Conservation (phyloP, 2,797 vertebrate species). For the Parauchenoglanis ngamensis region DNA sequence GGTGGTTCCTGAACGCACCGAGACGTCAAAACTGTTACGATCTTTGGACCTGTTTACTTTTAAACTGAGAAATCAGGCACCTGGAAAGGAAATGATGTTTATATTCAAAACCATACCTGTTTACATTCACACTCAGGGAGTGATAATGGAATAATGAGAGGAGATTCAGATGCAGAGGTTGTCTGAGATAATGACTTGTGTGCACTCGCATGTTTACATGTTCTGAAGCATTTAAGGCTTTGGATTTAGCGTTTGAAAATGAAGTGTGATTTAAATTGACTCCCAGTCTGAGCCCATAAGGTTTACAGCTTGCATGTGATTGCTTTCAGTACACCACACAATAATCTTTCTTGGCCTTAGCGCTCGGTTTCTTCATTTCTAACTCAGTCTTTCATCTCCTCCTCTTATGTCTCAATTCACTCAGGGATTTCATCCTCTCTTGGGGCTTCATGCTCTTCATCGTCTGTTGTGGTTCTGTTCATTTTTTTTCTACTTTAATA, state of each 20-base stretch:
- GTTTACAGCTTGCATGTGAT: conserved; percentile 25
- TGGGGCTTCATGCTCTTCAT: conserved; percentile 5
- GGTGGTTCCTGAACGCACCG: conserved; percentile 21
- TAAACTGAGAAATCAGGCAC: background rate
- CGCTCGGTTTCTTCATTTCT: conserved; percentile 6
- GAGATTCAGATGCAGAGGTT: background rate
- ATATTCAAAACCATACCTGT: conserved; percentile 17
- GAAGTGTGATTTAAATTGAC: conserved; percentile 22
- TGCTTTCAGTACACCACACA: conserved; percentile 16
- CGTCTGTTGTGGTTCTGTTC: background rate
- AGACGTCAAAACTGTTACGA: conserved; percentile 36
- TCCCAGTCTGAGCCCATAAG: background rate
- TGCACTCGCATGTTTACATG: background rate
- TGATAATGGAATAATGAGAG: background rate
- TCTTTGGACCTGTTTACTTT: conserved; percentile 51
- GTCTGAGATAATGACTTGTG: background rate
- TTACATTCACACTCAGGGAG: background rate
- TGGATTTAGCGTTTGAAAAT: conserved; percentile 17
- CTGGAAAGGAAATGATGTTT: background rate
- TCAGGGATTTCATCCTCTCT: conserved; percentile 15
- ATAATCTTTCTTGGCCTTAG: conserved; percentile 19
- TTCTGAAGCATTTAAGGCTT: background rate
- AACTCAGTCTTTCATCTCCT: conserved; percentile 8
- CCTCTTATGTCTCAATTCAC: conserved; percentile 4
- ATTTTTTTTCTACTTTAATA: background rate